Evolutionary conservation across 1,140 invertebrate species (phyloP).

Genomic region (Drosophila rufa): DNA sequence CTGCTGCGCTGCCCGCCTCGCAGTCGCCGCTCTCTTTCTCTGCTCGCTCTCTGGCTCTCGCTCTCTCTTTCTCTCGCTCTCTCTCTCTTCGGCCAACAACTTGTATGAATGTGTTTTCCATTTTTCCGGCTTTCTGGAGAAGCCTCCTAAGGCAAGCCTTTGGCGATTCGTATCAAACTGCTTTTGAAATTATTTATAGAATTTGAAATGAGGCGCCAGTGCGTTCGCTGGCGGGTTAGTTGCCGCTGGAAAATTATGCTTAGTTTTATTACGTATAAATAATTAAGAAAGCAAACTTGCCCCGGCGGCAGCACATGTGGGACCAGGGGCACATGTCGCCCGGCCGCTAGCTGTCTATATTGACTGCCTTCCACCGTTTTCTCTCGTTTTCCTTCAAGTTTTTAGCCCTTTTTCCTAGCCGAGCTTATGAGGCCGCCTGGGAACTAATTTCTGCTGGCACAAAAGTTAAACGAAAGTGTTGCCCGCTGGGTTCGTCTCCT

Average conservation of each 20-base stretch:
- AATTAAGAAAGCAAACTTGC: conserved; percentile 61
- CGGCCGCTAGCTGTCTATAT: conserved; percentile 12
- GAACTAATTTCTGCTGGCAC: conserved; percentile 47
- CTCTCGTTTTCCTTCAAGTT: conserved; percentile 4
- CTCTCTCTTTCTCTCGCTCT: not conserved
- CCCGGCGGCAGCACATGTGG: conserved; percentile 59
- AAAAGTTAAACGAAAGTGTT: conserved; percentile 58
- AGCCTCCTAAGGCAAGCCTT: conserved; percentile 19
- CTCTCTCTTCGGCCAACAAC: conserved; percentile 55
- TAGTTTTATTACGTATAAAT: conserved; percentile 75
- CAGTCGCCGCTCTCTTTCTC: conserved; percentile 12
- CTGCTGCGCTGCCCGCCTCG: conserved; percentile 19
- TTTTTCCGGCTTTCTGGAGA: conserved; percentile 56
- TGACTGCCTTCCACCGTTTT: not conserved
- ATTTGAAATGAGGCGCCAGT: conserved; percentile 69
- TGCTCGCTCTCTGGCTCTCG: not conserved
- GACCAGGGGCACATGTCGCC: conserved; percentile 48
- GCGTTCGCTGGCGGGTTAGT: conserved; percentile 38
- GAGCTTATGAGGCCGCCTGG: conserved; percentile 34
- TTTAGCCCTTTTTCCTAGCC: conserved; percentile 3
- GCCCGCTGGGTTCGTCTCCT: conserved; percentile 32
- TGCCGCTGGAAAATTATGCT: conserved; percentile 64
- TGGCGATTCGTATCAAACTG: conserved; percentile 67
- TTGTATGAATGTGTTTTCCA: conserved; percentile 78
- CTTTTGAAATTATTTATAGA: conserved; percentile 82